Conservation (phyloP, 2,888 invertebrate species). For the Lysandra coridon region DNA sequence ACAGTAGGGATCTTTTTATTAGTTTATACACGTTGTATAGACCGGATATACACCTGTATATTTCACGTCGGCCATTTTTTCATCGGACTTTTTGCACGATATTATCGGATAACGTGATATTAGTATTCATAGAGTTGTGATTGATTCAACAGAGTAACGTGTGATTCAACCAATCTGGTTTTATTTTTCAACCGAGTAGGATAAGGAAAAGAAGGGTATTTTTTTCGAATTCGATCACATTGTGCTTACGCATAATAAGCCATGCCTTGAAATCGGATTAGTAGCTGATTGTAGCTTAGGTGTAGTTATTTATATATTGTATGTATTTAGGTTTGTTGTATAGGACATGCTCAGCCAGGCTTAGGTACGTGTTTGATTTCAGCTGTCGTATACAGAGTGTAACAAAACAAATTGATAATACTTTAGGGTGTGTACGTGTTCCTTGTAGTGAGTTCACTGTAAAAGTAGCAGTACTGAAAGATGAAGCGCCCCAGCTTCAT, state of each 20-base stretch:
- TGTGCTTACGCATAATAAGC: too few species aligned
- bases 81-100: neutral
- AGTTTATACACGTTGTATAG: neutral
- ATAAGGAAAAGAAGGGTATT: neutral
- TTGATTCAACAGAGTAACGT: neutral
- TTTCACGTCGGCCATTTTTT: neutral
- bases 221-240: neutral
- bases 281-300: too few species aligned
- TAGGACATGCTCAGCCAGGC: too few species aligned
- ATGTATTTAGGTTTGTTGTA: neutral
- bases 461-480: too few species aligned
- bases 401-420: too few species aligned
- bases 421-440: too few species aligned
- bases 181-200: neutral
- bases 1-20: too few species aligned
- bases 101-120: neutral
- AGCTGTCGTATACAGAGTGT: too few species aligned
- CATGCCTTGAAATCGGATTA: too few species aligned
- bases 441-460: too few species aligned
- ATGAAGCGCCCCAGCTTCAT: too few species aligned
- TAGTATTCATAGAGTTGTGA: slow-evolving; percentile 6
- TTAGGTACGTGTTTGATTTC: too few species aligned
- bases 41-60: neutral
- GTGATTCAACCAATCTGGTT: neutral
- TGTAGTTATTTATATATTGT: neutral